Base-by-base conservation (phyloP, 1,140 invertebrate genomes). In the Drosophila parvula region DNA sequence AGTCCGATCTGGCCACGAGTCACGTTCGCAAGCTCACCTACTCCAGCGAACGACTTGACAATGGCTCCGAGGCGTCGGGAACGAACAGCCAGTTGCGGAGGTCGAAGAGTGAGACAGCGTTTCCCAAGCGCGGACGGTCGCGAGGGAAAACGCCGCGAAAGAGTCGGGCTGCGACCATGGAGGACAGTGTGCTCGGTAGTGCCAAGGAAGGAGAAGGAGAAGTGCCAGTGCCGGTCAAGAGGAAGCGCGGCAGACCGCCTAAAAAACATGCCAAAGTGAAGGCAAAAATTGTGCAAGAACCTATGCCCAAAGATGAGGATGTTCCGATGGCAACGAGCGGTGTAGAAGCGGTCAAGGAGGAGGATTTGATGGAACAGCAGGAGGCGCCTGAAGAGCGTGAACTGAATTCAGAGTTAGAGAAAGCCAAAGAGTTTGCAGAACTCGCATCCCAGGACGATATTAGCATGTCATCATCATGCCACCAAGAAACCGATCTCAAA, bases 21-120 rank as follows among this genome's bases (percentile, higher is more conserved):
- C 79, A 86, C 53, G 61, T 79, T 14, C 83, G 83, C 53, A 88
- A 88, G 51, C 62, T 88, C 4, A 78, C 83, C 9, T 88, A 89
- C 34, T 89, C 83, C 8, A 79, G 75, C 34, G 83, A 86, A 10
- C 32, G 57, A 8, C 40, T 86, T 12, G 44, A 88, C 22, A 61
- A 63, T n/a, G 51, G 51, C n/a, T 11, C 7, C 6, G 28, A 45
- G 18, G 5, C 53, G 0, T 14, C 11, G 8, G 22, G 11, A 5
- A 71, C 22, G 22, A 22, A 22, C 3, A 22, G 22, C 11, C 5
- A 48, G 11, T 18, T 74, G 28, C 69, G 79, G 10, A 64, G 77
- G 2, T 63, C 48, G 0, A 63, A 78, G 27, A 83, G 84, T 34
- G 63, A 74, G 14, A 43, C 55, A 0, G 47, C 12, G 0, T 51